phyloP scores from a whole-genome alignment of 2,797 vertebrate species.

The Megaceryle alcyon region DNA sequence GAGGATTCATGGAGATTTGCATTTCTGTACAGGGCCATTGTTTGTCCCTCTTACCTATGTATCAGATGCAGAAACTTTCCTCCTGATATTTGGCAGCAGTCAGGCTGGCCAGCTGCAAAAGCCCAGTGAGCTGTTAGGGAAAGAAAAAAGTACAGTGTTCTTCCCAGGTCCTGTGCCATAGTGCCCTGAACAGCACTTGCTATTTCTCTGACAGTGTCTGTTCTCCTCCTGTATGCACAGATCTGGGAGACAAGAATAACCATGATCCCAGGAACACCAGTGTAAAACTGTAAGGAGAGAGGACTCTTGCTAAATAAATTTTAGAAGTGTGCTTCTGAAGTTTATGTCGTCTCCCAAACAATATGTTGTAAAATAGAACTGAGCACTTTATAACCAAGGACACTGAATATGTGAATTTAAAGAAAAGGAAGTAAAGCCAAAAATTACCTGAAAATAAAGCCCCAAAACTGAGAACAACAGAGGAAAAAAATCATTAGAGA shows the following conservation, averaged over 20 bases:
- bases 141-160: neutral
- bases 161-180: neutral
- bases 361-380: neutral
- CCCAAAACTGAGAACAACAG: neutral
- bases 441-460: neutral
- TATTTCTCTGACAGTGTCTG: neutral
- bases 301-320: neutral
- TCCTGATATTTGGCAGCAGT: neutral
- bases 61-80: neutral
- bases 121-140: neutral
- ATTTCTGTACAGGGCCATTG: neutral
- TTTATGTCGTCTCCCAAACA: neutral
- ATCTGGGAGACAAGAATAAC: neutral
- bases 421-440: neutral
- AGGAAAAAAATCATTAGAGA: neutral
- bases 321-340: neutral
- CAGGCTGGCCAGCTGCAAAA: neutral
- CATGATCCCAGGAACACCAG: neutral
- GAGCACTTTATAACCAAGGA: neutral
- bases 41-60: neutral
- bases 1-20: neutral
- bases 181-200: neutral
- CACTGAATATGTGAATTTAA: neutral
- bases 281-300: neutral
- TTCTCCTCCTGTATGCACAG: neutral